Evolutionary conservation across 1,140 invertebrate species (phyloP), one percentile per base, ranked within the genome.

Genomic region (Nephila pilipes): DNA sequence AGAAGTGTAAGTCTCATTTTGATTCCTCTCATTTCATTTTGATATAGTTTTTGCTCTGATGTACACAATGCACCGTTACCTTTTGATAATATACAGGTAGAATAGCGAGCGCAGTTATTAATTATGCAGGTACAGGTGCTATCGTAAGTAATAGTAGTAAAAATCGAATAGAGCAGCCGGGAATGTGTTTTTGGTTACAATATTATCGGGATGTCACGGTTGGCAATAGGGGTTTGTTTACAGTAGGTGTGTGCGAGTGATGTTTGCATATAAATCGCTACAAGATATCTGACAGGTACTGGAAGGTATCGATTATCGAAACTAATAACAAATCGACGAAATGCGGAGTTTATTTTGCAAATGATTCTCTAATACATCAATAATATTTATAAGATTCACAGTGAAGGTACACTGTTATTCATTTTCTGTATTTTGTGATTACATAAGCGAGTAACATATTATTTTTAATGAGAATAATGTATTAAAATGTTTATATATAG

Each of bases 1-100:
- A 16, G 32, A 92, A 81, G 80, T 85, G 90, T 92, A 85, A 92
- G 90, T 92, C 4, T 0, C 10, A 83, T 83, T 83, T 83, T 75
- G 25, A 75, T 75, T 75, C 14, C 65, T 75, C 18, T 0, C 65
- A 36, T 16, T 75, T 32, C 65, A 29, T 75, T 29, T 75, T 4
- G 29, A 3, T 25, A 75, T 75, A 14, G 25, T 32, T 46, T 18
- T 29, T 16, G 60, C n/a, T 29, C 29, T 32, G 65, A 32, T 18
- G 65, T 32, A 36, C 18, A 6, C 65, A 75, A 75, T 75, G 5
- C 5, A 29, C 29, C 25, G 2, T 75, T 29, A 29, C 65, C 14
- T 16, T 20, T 75, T 12, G 65, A 32, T 20, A 75, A 25, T 25
- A 75, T 75, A 75, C 65, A 75, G 65, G 65, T 75, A 75, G 65